A percentile compares a stretch with the other conserved stretches of the same genome.
Evolutionary conservation across 53 echinoderm and acorn worm genomes (phyloP).

Genomic region (Echinometra lucunter): DNA sequence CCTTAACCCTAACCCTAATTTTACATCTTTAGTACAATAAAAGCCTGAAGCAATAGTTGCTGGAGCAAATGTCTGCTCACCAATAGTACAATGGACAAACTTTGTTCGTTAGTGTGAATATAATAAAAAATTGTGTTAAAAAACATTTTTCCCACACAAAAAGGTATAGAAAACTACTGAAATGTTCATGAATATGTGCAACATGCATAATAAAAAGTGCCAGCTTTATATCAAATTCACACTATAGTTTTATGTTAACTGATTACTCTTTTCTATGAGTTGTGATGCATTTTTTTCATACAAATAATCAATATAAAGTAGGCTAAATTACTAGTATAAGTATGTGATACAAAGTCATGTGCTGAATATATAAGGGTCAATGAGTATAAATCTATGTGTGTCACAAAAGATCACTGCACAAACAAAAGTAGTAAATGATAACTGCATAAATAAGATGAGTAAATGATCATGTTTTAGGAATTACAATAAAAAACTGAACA

Average conservation of each 20-base stretch:
- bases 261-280: background rate
- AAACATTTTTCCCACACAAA: background rate
- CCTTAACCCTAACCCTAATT: too few species aligned
- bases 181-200: background rate
- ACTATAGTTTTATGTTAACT: background rate
- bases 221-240: background rate
- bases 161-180: background rate
- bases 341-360: background rate
- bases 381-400: background rate
- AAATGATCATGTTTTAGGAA: background rate
- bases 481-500: background rate
- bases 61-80: too few species aligned
- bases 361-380: background rate
- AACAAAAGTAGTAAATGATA: background rate
- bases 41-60: too few species aligned
- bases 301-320: background rate
- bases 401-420: background rate
- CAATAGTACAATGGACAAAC: too few species aligned
- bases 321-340: background rate
- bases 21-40: too few species aligned
- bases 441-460: background rate
- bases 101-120: background rate
- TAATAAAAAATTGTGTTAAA: background rate
- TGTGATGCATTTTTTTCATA: background rate
- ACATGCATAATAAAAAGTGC: background rate